These are phyloP conservation scores for Apeira syringaria DNA, from an alignment of 2,888 invertebrate genomes.

Conservation along the genomic window DNA sequence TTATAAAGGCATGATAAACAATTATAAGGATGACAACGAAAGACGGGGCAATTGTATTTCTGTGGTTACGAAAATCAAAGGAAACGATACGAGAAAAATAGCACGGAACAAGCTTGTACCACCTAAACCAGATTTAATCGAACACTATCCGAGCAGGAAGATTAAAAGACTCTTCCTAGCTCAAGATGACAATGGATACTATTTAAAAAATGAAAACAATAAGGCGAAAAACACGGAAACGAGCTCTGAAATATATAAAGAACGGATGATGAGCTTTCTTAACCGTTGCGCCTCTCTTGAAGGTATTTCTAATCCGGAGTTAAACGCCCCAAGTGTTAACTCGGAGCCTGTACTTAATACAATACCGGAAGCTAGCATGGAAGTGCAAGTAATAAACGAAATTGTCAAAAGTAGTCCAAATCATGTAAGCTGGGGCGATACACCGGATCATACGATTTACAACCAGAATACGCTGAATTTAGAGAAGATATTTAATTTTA, in stretches of 20 bases:
- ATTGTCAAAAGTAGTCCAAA: constrained; percentile 36
- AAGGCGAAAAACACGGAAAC: constrained; percentile 72
- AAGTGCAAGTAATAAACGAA: constrained; percentile 31
- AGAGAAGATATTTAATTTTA: constrained; percentile 68
- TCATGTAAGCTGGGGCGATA: constrained; percentile 71
- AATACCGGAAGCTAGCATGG: constrained; percentile 52
- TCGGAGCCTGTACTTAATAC: constrained; percentile 60
- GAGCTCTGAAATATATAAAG: constrained; percentile 73
- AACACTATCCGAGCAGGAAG: constrained; percentile 80
- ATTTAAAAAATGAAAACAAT: constrained; percentile 71
- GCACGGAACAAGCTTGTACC: constrained; percentile 66
- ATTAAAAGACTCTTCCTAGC: constrained; percentile 78
- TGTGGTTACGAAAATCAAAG: constrained; percentile 82
- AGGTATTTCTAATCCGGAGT: constrained; percentile 60
- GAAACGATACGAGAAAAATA: constrained; percentile 68
- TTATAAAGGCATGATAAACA: constrained; percentile 84
- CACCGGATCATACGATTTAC: constrained; percentile 67
- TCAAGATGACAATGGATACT: constrained; percentile 69
- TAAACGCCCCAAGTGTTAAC: constrained; percentile 56
- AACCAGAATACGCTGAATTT: constrained; percentile 76
- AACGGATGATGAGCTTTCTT: constrained; percentile 72
- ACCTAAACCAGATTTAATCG: constrained; percentile 80
- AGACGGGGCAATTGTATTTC: constrained; percentile 77
- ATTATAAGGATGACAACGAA: constrained; percentile 79
- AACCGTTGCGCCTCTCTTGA: constrained; percentile 68